Evolutionary conservation across 2,113 vertebrate species (phyloP), one percentile per base, ranked within the genome.

Genomic region (Asarcornis scutulata): DNA sequence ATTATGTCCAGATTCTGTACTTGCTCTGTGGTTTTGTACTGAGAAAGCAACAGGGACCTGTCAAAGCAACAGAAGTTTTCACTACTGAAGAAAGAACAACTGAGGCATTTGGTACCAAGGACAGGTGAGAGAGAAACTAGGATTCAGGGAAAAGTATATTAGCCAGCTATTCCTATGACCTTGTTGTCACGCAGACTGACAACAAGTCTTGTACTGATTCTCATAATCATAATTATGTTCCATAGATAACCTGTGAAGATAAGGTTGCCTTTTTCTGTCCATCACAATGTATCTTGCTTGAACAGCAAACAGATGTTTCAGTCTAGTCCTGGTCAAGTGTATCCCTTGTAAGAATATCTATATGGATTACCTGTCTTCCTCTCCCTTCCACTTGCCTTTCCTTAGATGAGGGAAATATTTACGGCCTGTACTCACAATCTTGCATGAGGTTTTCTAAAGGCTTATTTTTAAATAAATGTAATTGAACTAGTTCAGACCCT

Each of bases 401-500:
- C 42, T 53, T 59, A 67, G 7, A 8, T 13, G 17, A 91, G 17
- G 13, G 18, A 77, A 80, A 83, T 63, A 79, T 27, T 89, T 86
- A 72, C 0, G 21, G 50, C 32, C 14, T 72, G 22, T 67, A 88
- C 13, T 80, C 72, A 62, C 34, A 83, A 23, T 76, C 89, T 46
- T 83, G 55, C 50, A 76, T 31, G 29, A 75, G 72, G 63, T 75
- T 95, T 96, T 77, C 63, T 80, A 77, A 83, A 89, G 72, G 79
- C 48, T 89, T 93, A 83, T 78, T 94, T 89, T 71, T 74, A 95
- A 96, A 88, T 34, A 76, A 55, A 74, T 72, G 75, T 59, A 89
- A 89, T 38, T 91, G 46, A 95, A 93, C 50, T 59, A 73, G 59
- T 63, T 93, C 72, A 88, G 82, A 58, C 29, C 34, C 63, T 59